Evolutionary conservation across 2,888 invertebrate genomes (phyloP).

Genomic region (Dicyrtomina minuta): DNA sequence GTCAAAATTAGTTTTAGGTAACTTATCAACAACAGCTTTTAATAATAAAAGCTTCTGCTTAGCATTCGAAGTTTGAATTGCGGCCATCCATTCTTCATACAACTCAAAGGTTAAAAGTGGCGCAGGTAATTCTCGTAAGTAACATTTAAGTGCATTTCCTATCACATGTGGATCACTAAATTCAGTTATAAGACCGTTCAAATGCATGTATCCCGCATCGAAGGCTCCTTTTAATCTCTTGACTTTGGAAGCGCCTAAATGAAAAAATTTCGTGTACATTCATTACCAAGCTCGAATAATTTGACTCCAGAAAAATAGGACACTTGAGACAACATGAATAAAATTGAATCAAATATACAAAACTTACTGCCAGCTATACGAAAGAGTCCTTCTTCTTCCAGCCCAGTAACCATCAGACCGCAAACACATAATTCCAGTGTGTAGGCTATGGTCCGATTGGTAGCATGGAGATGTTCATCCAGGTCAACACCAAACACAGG

Average conservation of each 20-base stretch:
- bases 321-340: not conserved
- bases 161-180: conserved; percentile 84
- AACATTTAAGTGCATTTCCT: conserved; percentile 86
- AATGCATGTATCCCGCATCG: conserved; percentile 78
- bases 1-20: conserved; percentile 68
- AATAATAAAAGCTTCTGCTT: conserved; percentile 60
- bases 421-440: conserved; percentile 89
- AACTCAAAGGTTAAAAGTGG: conserved; percentile 79
- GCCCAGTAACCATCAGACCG: conserved; percentile 75
- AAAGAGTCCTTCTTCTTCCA: conserved; percentile 90
- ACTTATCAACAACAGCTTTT: conserved; percentile 71
- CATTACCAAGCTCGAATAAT: not conserved
- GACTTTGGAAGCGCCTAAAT: conserved; percentile 79
- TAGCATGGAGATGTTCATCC: conserved; percentile 81
- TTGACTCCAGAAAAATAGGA: too few species aligned
- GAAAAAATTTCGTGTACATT: too few species aligned
- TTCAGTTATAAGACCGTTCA: conserved; percentile 61
- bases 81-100: conserved; percentile 80
- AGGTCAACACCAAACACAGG: conserved; percentile 84
- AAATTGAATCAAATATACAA: not conserved
- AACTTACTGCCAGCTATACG: conserved; percentile 78
- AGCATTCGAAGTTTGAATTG: conserved; percentile 54
- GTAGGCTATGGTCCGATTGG: conserved; percentile 78
- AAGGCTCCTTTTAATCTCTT: conserved; percentile 86
- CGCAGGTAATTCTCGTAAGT: conserved; percentile 88